These are phyloP conservation scores for Pelochelys cantorii DNA, from an alignment of 2,797 vertebrate genomes.

Conservation along the genomic window DNA sequence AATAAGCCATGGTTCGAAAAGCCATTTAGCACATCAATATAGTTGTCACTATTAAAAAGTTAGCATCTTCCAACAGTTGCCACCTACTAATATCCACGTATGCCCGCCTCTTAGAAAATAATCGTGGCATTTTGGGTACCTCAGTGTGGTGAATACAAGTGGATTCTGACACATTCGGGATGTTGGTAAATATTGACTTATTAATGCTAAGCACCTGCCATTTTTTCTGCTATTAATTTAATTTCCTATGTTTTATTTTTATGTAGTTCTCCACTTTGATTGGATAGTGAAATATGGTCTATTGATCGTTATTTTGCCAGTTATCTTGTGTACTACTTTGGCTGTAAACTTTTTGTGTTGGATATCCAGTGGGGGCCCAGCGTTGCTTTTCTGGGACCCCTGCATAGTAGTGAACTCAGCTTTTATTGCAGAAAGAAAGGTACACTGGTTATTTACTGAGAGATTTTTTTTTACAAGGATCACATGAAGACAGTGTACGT, in stretches of 20 bases:
- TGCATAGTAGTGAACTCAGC: not conserved
- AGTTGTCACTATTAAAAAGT: not conserved
- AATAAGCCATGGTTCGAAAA: not conserved
- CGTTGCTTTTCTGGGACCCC: not conserved
- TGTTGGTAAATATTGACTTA: not conserved
- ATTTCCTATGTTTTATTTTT: not conserved
- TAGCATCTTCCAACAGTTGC: not conserved
- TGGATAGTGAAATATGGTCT: not conserved
- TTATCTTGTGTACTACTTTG: not conserved
- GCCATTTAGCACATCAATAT: not conserved
- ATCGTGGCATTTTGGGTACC: not conserved
- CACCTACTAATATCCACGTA: not conserved
- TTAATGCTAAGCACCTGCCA: not conserved
- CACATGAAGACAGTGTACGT: not conserved
- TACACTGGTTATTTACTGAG: not conserved
- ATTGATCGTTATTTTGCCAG: not conserved
- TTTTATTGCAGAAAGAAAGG: not conserved
- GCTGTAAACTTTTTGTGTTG: not conserved
- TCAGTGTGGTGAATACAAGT: not conserved
- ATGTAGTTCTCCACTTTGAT: not conserved
- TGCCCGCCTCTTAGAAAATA: not conserved
- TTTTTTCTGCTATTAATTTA: not conserved
- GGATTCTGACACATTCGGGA: not conserved
- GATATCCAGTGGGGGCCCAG: not conserved
- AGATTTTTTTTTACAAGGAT: not conserved